Evolutionary conservation across 2,113 vertebrate genomes (phyloP).

Genomic region (Reinhardtius hippoglossoides): DNA sequence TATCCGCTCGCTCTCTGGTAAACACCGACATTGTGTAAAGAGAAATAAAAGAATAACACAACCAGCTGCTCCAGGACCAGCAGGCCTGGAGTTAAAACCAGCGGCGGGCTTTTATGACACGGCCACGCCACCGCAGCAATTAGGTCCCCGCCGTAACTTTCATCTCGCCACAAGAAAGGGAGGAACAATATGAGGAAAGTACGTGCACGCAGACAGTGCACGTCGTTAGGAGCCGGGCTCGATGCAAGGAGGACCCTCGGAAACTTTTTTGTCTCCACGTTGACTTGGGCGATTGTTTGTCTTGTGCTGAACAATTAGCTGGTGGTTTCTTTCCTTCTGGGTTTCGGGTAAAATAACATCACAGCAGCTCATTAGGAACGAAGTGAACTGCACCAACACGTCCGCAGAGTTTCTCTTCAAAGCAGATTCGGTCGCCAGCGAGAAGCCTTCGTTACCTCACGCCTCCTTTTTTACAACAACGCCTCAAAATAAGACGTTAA

Average conservation of each 20-base stretch:
- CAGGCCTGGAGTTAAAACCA: conserved; percentile 74
- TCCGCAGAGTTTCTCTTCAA: not conserved
- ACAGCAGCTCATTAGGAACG: not conserved
- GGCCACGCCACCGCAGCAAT: conserved; percentile 81
- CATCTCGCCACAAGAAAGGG: conserved; percentile 80
- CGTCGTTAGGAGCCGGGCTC: conserved; percentile 8
- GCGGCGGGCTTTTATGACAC: conserved; percentile 74
- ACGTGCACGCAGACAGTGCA: conserved; percentile 50
- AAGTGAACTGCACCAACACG: not conserved
- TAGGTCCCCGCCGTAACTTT: conserved; percentile 81
- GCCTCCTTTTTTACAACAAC: conserved; percentile 35
- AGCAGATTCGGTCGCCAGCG: conserved; percentile 6
- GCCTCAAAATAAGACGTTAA: conserved; percentile 59
- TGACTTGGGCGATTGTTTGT: not conserved
- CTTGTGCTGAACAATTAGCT: not conserved
- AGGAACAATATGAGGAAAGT: conserved; percentile 63
- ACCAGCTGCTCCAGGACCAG: conserved; percentile 64
- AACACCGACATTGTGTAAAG: conserved; percentile 77
- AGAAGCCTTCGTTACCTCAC: not conserved
- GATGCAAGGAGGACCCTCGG: not conserved
- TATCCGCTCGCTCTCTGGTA: conserved; percentile 52
- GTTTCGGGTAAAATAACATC: not conserved
- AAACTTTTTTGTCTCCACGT: not conserved
- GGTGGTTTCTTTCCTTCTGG: not conserved
- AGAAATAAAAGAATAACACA: conserved; percentile 75